Conservation (phyloP, 2,113 vertebrate species). For the Meles meles region DNA sequence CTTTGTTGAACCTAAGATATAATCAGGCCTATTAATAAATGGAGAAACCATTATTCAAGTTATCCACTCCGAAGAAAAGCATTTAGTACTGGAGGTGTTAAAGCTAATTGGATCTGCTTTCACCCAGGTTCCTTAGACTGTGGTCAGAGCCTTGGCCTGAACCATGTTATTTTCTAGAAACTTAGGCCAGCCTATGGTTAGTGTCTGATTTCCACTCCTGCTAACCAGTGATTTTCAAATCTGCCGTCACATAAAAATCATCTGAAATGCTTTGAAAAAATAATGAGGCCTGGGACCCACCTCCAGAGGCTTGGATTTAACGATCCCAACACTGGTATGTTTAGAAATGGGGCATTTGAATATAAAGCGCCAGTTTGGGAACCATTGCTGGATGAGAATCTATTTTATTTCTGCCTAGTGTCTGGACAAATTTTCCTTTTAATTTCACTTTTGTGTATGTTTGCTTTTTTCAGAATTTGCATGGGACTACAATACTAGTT, state of each 20-base stretch:
- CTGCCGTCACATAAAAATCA: neutral
- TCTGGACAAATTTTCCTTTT: neutral
- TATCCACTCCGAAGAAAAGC: neutral
- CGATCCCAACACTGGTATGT: neutral
- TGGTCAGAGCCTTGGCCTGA: neutral
- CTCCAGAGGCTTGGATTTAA: neutral
- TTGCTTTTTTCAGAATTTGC: neutral
- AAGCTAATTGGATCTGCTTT: neutral
- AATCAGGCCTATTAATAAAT: neutral
- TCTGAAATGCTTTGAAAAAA: neutral
- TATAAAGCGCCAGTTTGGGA: neutral
- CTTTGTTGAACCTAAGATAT: neutral
- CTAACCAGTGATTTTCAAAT: slow-evolving; percentile 29
- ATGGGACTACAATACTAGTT: neutral
- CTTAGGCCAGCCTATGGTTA: neutral
- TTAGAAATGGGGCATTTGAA: neutral
- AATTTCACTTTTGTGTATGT: neutral
- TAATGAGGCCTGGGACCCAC: neutral
- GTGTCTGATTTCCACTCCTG: neutral
- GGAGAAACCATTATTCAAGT: neutral
- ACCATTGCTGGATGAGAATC: neutral
- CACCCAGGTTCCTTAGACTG: neutral
- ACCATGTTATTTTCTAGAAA: neutral
- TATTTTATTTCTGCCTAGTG: neutral
- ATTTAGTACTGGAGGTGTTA: neutral